Evolutionary conservation across 2,888 invertebrate species (phyloP), one percentile per base, ranked within the genome.

Genomic region (Cephus pulcher): DNA sequence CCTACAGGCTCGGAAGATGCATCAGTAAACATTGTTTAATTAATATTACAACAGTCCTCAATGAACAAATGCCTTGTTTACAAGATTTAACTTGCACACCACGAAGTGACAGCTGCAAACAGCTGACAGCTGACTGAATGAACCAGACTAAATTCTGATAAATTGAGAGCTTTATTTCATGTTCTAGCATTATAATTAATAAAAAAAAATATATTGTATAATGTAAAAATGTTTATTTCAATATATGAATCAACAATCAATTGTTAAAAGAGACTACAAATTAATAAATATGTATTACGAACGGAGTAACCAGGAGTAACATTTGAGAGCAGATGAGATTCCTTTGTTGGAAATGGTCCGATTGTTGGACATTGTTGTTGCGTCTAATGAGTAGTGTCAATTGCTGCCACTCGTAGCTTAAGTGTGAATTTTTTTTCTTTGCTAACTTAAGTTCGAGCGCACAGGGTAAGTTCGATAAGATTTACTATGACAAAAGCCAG

Each of bases 21-120:
- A 76, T 90, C 85, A 40, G 78, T 85, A 77, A 91, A 91, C 90
- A 91, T 90, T 75, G 11, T 77, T 56, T 35, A n/a, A 35, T 40
- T 40, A 15, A 23, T 56, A 56, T 23, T 23, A 56, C 6, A 23
- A 56, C 23, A 56, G 2, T 56, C 56, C 2, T 56, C 9, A 23
- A 23, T 23, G 9, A 56, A 56, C 9, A 23, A 56, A 56, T 9
- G 56, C 9, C 23, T 23, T 23, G 23, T 6, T 56, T 9, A 56
- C 1, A 9, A 56, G 23, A 56, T 56, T 23, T 23, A 15, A 23
- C 56, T 56, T 23, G 6, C 1, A 23, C 23, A 23, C 56, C 15
- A 56, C 23, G 56, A 56, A 1, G 23, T 56, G 56, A 56, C 56
- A 56, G 23, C 23, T 56, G 56, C 23, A 23, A 2, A 56, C 56